These are phyloP conservation scores for Ochotona curzoniae DNA, from an alignment of 2,113 vertebrate genomes.

Conservation along the genomic window DNA sequence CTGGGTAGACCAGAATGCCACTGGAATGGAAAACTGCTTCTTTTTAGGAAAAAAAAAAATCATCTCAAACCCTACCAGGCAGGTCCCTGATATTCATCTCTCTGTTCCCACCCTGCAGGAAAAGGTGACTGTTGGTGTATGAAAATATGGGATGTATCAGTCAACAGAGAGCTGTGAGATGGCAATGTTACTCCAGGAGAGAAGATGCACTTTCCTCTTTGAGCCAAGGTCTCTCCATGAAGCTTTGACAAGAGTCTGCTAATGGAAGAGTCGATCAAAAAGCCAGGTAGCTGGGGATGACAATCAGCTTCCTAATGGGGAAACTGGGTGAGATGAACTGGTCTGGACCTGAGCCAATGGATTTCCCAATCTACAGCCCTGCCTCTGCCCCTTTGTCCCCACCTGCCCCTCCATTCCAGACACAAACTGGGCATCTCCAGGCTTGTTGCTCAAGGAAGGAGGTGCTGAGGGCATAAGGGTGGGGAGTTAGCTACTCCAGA, in stretches of 20 bases:
- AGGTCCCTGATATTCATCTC: too few relatives aligned
- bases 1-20: neutral
- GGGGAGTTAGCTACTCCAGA: neutral
- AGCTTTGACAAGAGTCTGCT: neutral
- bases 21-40: neutral
- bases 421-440: neutral
- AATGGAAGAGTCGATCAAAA: neutral
- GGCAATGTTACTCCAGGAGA: neutral
- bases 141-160: neutral
- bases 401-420: too few relatives aligned
- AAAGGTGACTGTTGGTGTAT: slow-evolving; percentile 16
- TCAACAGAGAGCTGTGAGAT: neutral
- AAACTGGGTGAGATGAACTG: neutral
- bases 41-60: neutral
- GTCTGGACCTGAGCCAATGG: neutral
- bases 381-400: too few relatives aligned
- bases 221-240: neutral
- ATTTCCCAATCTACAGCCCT: neutral
- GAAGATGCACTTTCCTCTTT: neutral
- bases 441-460: neutral
- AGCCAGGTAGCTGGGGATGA: neutral
- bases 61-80: neutral
- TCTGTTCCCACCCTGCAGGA: neutral
- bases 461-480: neutral
- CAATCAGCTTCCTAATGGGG: neutral